These are phyloP conservation scores for Drosophila dunni DNA, from an alignment of 1,140 invertebrate species.

Conservation along the genomic window DNA sequence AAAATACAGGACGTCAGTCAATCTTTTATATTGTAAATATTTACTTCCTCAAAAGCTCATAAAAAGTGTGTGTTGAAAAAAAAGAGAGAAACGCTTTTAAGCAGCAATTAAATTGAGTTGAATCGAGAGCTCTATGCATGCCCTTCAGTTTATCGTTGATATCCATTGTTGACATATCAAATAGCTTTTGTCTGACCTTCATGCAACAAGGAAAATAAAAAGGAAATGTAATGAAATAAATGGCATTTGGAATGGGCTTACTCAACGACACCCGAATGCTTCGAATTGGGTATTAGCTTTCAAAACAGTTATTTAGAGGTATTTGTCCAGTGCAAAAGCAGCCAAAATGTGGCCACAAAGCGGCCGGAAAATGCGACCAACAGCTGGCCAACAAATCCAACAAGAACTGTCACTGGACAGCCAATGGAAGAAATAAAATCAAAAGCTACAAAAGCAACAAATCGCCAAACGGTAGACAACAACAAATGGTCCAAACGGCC, in stretches of 20 bases:
- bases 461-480: conserved; percentile 44
- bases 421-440: conserved; percentile 18
- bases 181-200: conserved; percentile 21
- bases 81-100: neutral
- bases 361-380: conserved; percentile 64
- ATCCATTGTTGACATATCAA: conserved; percentile 14
- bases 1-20: neutral
- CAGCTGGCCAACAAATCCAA: conserved; percentile 57
- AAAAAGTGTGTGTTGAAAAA: neutral
- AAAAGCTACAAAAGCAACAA: conserved; percentile 41
- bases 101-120: conserved; percentile 12
- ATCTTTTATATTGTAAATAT: neutral
- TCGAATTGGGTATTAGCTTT: conserved; percentile 57
- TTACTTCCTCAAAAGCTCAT: neutral
- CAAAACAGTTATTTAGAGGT: conserved; percentile 63
- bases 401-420: conserved; percentile 26
- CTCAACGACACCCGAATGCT: neutral
- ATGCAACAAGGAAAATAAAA: neutral
- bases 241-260: neutral
- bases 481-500: conserved; percentile 30
- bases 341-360: conserved; percentile 68
- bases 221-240: neutral
- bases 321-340: conserved; percentile 23
- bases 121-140: neutral
- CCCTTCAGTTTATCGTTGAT: neutral